phyloP scores from a whole-genome alignment of 2,888 invertebrate species.

The Diloba caeruleocephala region DNA sequence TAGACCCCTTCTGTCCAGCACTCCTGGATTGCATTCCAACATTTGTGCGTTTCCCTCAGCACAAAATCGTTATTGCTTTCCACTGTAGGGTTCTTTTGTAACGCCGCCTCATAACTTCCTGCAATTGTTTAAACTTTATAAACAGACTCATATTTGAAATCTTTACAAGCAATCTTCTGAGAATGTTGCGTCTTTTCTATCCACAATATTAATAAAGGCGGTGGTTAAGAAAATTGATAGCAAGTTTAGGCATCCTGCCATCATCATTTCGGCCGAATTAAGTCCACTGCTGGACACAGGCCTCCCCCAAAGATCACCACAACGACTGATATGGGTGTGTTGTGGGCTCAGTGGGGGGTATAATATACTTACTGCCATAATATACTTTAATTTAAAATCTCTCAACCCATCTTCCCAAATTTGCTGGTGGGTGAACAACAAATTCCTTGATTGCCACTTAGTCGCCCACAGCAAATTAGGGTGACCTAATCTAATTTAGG shows the following conservation, averaged over 20 bases:
- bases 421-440: too few relatives aligned
- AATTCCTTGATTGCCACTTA: too few relatives aligned
- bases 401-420: too few relatives aligned
- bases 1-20: conserved; percentile 95
- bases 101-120: conserved; percentile 81
- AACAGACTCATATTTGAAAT: conserved; percentile 44
- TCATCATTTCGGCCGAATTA: too few relatives aligned
- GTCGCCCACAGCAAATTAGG: too few relatives aligned
- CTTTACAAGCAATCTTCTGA: conserved; percentile 10
- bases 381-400: too few relatives aligned
- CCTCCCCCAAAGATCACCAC: too few relatives aligned
- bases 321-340: too few relatives aligned
- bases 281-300: too few relatives aligned
- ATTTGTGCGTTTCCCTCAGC: conserved; percentile 81
- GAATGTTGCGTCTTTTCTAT: conserved; percentile 8
- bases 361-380: too few relatives aligned
- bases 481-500: too few relatives aligned
- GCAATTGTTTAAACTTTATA: conserved; percentile 47
- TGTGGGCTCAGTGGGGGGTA: too few relatives aligned
- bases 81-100: conserved; percentile 70
- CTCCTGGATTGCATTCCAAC: conserved; percentile 82
- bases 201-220: conserved; percentile 2
- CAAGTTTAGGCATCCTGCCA: background rate
- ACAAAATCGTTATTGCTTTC: conserved; percentile 77
- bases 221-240: background rate